Evolutionary conservation across 1,140 invertebrate genomes (phyloP).

Genomic region (Samia ricini): DNA sequence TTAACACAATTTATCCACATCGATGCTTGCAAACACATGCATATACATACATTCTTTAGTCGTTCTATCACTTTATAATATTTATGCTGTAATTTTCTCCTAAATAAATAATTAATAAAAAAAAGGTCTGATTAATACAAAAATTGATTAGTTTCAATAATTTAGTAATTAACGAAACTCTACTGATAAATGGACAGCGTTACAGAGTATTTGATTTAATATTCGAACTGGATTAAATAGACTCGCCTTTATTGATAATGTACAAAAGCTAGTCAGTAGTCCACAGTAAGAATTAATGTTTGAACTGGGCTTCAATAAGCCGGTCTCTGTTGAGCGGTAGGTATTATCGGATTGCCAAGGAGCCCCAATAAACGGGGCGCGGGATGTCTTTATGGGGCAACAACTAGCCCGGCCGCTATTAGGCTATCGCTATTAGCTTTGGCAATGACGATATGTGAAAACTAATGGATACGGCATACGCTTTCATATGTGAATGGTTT

Average conservation of each 20-base stretch:
- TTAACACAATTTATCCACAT: too few relatives aligned
- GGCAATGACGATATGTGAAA: constrained; percentile 15
- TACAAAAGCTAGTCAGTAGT: background rate
- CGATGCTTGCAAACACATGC: too few relatives aligned
- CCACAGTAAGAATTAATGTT: background rate
- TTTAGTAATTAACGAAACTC: too few relatives aligned
- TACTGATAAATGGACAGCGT: too few relatives aligned
- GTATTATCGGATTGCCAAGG: constrained; percentile 21
- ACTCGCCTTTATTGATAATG: background rate
- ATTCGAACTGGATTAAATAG: background rate
- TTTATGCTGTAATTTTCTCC: too few relatives aligned
- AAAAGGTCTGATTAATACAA: too few relatives aligned
- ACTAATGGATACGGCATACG: constrained; percentile 28
- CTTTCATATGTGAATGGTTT: too few relatives aligned
- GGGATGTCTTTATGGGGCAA: constrained; percentile 59
- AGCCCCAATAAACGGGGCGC: constrained; percentile 39
- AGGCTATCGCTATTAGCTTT: constrained; percentile 66
- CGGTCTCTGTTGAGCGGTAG: background rate
- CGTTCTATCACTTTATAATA: too few relatives aligned
- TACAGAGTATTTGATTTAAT: too few relatives aligned
- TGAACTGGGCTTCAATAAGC: background rate
- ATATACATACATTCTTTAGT: too few relatives aligned
- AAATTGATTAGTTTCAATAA: too few relatives aligned
- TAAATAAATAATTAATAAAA: too few relatives aligned
- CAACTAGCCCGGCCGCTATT: constrained; percentile 60